These are phyloP conservation scores for Eurytoma adleriae DNA, from an alignment of 2,888 invertebrate species.

Conservation along the genomic window DNA sequence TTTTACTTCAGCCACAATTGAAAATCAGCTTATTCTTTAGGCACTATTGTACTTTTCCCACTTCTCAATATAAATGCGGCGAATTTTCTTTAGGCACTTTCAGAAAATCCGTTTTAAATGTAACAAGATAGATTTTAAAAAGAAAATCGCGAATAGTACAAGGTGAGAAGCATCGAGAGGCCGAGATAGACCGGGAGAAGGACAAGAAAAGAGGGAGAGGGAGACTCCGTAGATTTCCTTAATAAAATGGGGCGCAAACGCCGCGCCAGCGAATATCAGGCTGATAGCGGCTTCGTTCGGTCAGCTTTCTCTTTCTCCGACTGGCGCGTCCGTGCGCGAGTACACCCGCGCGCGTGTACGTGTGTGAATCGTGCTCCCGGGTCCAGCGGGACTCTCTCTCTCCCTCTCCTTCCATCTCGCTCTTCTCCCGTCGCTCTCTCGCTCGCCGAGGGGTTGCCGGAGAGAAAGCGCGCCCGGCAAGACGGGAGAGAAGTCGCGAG, in stretches of 20 bases:
- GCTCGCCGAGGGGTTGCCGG: constrained; percentile 8
- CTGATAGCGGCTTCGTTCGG: constrained; percentile 71
- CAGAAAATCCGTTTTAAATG: too few relatives aligned
- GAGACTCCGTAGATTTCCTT: constrained; percentile 71
- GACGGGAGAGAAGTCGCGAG: constrained; percentile 66
- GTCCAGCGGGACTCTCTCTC: not conserved
- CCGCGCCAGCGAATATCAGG: constrained; percentile 74
- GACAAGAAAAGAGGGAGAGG: constrained; percentile 19
- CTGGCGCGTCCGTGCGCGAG: constrained; percentile 64
- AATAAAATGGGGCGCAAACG: constrained; percentile 74
- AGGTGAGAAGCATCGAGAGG: not conserved
- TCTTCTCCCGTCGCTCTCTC: too few relatives aligned
- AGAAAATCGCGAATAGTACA: not conserved
- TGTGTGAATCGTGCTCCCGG: not conserved
- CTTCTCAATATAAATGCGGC: too few relatives aligned
- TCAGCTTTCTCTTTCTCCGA: constrained; percentile 64
- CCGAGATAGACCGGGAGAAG: not conserved
- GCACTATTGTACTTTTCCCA: too few relatives aligned
- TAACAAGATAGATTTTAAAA: not conserved
- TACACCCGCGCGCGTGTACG: not conserved
- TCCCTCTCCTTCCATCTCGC: too few relatives aligned
- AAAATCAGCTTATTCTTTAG: too few relatives aligned
- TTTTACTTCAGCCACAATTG: too few relatives aligned
- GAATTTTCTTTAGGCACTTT: too few relatives aligned
- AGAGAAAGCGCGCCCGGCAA: constrained; percentile 57